Conservation (phyloP, 2,113 vertebrate species). For the Sprattus sprattus region DNA sequence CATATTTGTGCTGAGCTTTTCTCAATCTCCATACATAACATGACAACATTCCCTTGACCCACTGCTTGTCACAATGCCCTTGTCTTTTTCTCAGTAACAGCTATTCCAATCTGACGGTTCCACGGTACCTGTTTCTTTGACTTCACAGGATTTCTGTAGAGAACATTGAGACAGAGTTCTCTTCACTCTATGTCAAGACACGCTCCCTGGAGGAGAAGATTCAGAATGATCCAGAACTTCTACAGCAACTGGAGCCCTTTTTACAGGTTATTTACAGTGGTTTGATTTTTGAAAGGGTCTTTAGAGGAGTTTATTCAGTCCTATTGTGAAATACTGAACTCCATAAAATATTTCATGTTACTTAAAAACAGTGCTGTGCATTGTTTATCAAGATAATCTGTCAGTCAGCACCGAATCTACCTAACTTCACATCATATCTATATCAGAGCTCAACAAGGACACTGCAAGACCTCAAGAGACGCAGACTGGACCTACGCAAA, state of each 20-base stretch:
- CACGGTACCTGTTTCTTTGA: neutral
- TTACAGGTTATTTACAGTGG: conserved; percentile 76
- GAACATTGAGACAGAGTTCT: conserved; percentile 84
- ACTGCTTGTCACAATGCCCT: neutral
- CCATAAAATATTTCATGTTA: neutral
- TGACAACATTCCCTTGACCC: too few species aligned
- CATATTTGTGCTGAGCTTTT: too few species aligned
- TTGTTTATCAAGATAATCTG: neutral
- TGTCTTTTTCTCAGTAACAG: conserved; percentile 20
- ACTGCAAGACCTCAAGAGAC: conserved; percentile 83
- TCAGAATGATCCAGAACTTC: conserved; percentile 79
- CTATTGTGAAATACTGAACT: neutral
- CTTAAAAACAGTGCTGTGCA: neutral
- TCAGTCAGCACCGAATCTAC: conserved; percentile 48
- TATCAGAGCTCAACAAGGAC: conserved; percentile 54
- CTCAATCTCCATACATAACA: too few species aligned
- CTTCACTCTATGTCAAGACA: conserved; percentile 80
- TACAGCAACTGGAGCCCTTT: conserved; percentile 85
- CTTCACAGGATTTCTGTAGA: conserved; percentile 85
- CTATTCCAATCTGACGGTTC: neutral
- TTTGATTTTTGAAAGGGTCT: neutral
- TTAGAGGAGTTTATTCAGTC: neutral
- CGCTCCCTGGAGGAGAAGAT: conserved; percentile 84
- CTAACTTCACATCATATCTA: neutral
- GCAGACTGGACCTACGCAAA: conserved; percentile 78